Base-by-base conservation (phyloP, 1,140 invertebrate species). In the Drosophila erecta region DNA sequence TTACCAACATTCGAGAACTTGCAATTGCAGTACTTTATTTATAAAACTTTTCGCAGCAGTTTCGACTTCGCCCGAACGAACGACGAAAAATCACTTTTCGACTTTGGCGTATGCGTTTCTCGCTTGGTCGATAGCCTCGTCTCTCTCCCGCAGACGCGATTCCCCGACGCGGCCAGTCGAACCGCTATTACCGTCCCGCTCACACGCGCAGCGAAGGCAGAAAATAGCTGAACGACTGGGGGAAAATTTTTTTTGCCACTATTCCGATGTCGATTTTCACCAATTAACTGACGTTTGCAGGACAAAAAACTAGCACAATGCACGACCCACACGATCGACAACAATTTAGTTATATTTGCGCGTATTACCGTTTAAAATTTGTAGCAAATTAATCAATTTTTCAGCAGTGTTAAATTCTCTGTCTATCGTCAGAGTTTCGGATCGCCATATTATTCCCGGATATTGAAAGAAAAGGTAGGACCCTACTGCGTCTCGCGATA, bases 21-120 rank as follows among this genome's bases (percentile, higher is more conserved):
- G 72, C 20, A 74, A 71, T 59, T 79, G 60, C 62, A 58, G 47
- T 65, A 76, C 70, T 76, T 79, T 76, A 90, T 74, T 81, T 76
- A 90, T 81, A 79, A 81, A 81, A 80, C 84, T 69, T 75, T 90
- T 86, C 73, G 64, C 47, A 90, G 79, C 86, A 86, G 75, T 86
- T 90, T 90, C 86, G 84, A 90, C 86, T 90, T 90, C 86, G 86
- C 81, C 86, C 86, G 79, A 90, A 79, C 78, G 80, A 81, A 73
- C 71, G 46, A 62, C 76, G 65, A 84, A 79, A 90, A 90, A 90
- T 90, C 87, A 79, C 87, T 90, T 90, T 86, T 86, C 87, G 76
- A 67, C 76, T 56, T 80, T 65, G 46, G 64, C 67, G 44, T 79
- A 60, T 79, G 79, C 38, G 66, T 47, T 62, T 51, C 53, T 70